phyloP scores from a whole-genome alignment of 1,140 invertebrate genomes.

The Ips nitidus region DNA sequence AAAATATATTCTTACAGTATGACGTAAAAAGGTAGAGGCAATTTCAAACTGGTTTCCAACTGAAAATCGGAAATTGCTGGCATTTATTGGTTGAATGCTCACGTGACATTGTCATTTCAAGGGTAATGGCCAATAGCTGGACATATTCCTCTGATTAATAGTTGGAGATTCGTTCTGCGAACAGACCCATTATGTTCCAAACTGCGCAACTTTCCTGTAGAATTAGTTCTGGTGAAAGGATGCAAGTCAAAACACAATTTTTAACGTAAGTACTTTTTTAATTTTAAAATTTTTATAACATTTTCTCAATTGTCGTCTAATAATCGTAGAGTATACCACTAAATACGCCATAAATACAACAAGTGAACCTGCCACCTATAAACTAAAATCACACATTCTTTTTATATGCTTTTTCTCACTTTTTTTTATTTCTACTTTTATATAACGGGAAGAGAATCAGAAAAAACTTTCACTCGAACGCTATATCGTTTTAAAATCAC shows the following conservation, averaged over 20 bases:
- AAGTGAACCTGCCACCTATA: not conserved
- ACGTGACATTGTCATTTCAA: no score
- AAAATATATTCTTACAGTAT: no score
- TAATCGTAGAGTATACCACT: constrained; percentile 10
- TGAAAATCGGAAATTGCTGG: no score
- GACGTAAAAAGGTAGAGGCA: no score
- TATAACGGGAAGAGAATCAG: not conserved
- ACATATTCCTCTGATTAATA: no score
- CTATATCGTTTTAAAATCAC: constrained; percentile 3
- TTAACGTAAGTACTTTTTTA: constrained; percentile 33
- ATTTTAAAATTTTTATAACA: constrained; percentile 36
- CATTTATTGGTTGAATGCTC: no score
- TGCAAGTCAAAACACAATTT: not conserved
- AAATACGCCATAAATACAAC: constrained; percentile 14
- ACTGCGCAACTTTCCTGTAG: no score
- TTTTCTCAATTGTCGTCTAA: constrained; percentile 31
- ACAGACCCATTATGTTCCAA: no score
- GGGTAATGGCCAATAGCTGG: no score
- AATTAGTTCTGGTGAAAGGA: no score
- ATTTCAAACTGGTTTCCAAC: no score
- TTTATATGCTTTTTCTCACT: not conserved
- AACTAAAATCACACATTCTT: constrained; percentile 6
- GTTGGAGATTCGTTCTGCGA: no score
- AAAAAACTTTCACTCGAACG: constrained; percentile 2
- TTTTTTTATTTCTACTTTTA: constrained; percentile 1